Evolutionary conservation across 2,113 vertebrate genomes (phyloP).

Genomic region (Platichthys stellatus): DNA sequence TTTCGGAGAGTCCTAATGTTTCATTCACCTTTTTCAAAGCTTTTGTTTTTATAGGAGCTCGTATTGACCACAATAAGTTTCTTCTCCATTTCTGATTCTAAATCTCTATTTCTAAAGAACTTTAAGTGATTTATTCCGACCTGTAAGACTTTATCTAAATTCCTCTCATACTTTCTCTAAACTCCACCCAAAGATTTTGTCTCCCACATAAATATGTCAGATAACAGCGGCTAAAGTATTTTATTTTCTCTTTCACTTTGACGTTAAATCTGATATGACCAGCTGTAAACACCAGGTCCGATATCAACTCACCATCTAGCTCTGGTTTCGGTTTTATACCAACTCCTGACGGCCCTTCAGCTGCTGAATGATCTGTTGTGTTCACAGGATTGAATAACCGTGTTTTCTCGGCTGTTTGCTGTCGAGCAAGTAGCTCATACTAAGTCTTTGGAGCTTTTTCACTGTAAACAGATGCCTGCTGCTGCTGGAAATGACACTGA

Average conservation of each 20-base stretch:
- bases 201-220: not conserved
- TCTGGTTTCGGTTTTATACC: not conserved
- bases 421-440: not conserved
- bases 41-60: no score
- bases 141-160: no score
- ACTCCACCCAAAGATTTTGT: no score
- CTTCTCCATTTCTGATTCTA: no score
- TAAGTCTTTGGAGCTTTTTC: not conserved
- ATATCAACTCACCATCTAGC: not conserved
- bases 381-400: not conserved
- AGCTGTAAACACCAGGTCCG: not conserved
- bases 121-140: no score
- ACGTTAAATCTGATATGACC: not conserved
- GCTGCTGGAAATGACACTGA: not conserved
- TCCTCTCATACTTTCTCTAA: no score
- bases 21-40: no score
- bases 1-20: no score
- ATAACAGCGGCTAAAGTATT: not conserved
- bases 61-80: no score
- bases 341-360: not conserved
- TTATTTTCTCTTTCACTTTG: not conserved
- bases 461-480: not conserved
- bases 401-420: not conserved
- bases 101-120: no score
- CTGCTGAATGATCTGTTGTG: not conserved